Percentiles rank a stretch among this genome's conserved stretches.
phyloP scores from a whole-genome alignment of 1,140 invertebrate genomes.

The Drosophila watanabei region DNA sequence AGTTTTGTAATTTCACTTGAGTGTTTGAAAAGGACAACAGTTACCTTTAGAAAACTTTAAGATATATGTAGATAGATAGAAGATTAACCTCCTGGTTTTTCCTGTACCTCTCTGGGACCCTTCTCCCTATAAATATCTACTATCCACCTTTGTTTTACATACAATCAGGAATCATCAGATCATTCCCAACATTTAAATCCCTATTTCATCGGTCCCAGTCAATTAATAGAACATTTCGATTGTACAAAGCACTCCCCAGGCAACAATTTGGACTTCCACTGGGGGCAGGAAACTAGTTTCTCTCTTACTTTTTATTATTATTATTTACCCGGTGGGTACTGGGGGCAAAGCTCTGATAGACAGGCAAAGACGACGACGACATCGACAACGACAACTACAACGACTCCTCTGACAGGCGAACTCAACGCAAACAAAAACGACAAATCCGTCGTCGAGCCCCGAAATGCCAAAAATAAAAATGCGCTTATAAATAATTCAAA shows the following conservation, averaged over 20 bases:
- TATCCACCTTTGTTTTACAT: not conserved
- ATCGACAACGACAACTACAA: constrained; percentile 46
- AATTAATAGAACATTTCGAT: constrained; percentile 37
- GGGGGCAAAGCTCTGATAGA: constrained; percentile 55
- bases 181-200: constrained; percentile 4
- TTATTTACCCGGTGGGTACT: constrained; percentile 2
- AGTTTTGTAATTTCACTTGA: not conserved
- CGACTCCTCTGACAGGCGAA: constrained; percentile 65
- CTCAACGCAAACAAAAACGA: constrained; percentile 72
- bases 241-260: constrained; percentile 33
- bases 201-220: constrained; percentile 26
- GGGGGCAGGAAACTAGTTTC: constrained; percentile 29
- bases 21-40: not conserved
- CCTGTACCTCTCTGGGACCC: not conserved
- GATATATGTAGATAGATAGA: not conserved
- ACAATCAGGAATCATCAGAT: not conserved
- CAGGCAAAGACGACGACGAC: constrained; percentile 38
- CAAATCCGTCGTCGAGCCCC: constrained; percentile 73
- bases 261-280: constrained; percentile 43
- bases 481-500: constrained; percentile 79
- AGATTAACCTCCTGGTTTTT: not conserved
- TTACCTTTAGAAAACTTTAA: not conserved
- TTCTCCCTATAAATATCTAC: not conserved
- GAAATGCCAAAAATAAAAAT: constrained; percentile 80
- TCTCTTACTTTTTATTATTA: not conserved